phyloP scores from a whole-genome alignment of 2,113 vertebrate species.

The Ranitomeya variabilis region DNA sequence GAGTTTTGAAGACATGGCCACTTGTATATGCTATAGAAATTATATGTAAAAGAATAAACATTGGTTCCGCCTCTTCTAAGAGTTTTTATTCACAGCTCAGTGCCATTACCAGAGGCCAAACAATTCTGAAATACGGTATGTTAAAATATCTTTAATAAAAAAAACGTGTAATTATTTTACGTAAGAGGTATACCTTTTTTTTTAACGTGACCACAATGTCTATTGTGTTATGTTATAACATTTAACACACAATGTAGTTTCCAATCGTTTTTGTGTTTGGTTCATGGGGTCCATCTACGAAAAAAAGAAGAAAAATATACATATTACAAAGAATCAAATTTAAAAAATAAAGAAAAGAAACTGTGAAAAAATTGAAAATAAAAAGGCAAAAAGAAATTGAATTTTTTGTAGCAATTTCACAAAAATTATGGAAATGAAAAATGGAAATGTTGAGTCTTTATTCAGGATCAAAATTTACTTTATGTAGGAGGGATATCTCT shows the following conservation, averaged over 20 bases:
- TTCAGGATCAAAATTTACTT: no score
- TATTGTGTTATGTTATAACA: background rate
- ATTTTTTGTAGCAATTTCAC: no score
- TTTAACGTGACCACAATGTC: background rate
- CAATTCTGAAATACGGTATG: background rate
- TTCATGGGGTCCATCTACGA: background rate
- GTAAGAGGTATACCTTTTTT: background rate
- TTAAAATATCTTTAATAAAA: background rate
- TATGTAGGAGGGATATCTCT: no score
- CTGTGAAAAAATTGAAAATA: background rate
- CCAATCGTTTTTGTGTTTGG: background rate
- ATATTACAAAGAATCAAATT: background rate
- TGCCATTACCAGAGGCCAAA: background rate
- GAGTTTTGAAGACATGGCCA: background rate
- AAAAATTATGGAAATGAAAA: no score
- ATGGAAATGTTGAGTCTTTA: no score
- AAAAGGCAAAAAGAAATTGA: background rate
- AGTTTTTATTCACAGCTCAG: background rate
- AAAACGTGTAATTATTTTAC: background rate
- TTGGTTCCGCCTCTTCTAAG: background rate
- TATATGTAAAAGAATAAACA: conserved; percentile 6
- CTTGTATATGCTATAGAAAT: conserved; percentile 16
- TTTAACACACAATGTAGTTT: no score
- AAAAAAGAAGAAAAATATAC: background rate
- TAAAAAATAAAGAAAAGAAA: background rate